phyloP scores from a whole-genome alignment of 2,888 invertebrate genomes.

The Gerris lacustris region DNA sequence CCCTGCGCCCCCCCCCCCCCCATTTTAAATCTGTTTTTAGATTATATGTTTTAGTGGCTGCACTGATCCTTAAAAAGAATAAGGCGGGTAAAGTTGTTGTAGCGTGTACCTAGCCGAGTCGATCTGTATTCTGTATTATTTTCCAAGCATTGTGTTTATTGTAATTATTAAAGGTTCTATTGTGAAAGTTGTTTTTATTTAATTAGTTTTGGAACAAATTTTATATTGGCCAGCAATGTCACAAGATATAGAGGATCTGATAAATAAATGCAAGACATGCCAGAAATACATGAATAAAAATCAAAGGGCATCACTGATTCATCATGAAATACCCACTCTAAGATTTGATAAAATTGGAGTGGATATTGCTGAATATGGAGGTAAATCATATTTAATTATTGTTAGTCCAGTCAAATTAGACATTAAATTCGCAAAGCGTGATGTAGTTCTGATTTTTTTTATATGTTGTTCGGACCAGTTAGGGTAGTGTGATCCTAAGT shows the following conservation, averaged over 20 bases:
- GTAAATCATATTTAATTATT: not conserved
- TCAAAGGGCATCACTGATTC: not conserved
- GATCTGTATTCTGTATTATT: no score
- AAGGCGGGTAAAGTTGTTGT: not conserved
- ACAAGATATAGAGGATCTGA: not conserved
- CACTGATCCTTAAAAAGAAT: not conserved
- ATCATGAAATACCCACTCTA: not conserved
- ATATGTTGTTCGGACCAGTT: no score
- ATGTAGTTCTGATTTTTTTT: no score
- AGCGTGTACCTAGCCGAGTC: no score
- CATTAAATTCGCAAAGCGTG: no score
- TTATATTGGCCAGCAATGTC: not conserved
- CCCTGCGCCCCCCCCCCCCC: not conserved
- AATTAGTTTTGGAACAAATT: no score
- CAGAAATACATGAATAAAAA: not conserved
- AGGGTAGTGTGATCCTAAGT: no score
- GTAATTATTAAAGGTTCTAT: no score
- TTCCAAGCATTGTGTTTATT: no score
- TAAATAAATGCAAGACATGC: not conserved
- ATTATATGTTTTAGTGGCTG: not conserved
- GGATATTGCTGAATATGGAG: not conserved
- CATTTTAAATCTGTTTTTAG: not conserved
- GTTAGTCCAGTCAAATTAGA: no score
- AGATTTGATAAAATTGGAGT: not conserved
- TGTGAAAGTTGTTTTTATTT: no score